phyloP scores from a whole-genome alignment of 2,797 vertebrate species.

The Emys orbicularis region DNA sequence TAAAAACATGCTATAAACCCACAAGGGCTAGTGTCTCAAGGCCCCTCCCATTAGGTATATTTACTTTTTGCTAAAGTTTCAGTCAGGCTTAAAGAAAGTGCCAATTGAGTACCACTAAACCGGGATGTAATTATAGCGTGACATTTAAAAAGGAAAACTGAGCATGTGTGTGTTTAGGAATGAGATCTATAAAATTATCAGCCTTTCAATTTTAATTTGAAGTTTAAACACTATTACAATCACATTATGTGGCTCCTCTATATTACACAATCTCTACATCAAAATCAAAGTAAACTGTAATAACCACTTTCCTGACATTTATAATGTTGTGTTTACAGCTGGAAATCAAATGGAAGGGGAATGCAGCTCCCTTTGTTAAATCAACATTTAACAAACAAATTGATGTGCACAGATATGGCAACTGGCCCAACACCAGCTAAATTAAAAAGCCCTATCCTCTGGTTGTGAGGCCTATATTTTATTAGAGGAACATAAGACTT shows the following conservation, averaged over 20 bases:
- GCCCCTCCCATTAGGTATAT: neutral
- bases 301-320: neutral
- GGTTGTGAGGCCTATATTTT: neutral
- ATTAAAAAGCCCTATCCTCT: conserved; percentile 6
- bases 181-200: neutral
- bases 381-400: conserved; percentile 63
- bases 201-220: neutral
- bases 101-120: neutral
- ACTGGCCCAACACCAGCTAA: neutral
- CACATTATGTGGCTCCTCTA: neutral
- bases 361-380: conserved; percentile 17
- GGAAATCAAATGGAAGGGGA: conserved; percentile 30
- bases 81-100: neutral
- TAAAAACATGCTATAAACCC: neutral
- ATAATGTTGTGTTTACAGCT: neutral
- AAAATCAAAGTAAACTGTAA: conserved; percentile 28
- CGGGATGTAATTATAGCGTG: neutral
- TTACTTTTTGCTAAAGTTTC: neutral
- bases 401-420: neutral
- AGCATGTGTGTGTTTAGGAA: neutral
- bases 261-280: neutral
- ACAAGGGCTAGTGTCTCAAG: neutral
- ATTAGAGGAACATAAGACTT: neutral
- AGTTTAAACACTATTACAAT: neutral
- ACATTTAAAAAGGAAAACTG: neutral